A percentile compares a stretch with the other conserved stretches of the same genome.
These are phyloP conservation scores for Luperina nickerlii DNA, from an alignment of 2,888 invertebrate genomes.

Conservation along the genomic window DNA sequence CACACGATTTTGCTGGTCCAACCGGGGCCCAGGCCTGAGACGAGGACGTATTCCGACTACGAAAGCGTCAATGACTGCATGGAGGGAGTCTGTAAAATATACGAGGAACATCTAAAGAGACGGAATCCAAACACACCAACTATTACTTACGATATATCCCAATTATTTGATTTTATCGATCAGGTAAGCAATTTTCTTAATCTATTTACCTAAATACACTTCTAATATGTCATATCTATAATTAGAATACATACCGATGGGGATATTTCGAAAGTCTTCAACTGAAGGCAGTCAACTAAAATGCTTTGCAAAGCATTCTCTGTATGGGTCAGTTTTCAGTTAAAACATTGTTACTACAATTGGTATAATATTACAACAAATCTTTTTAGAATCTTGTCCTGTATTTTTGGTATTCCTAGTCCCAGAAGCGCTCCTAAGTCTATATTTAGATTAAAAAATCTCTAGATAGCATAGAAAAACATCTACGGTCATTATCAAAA, in stretches of 20 bases:
- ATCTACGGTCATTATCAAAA: not conserved
- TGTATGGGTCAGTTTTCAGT: not conserved
- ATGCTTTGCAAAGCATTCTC: conserved; percentile 18
- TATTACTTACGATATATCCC: conserved; percentile 99
- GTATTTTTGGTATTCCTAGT: not conserved
- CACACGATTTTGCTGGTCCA: conserved; percentile 99
- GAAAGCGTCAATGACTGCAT: conserved; percentile 99
- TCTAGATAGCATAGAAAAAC: not conserved
- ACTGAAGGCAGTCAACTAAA: not conserved
- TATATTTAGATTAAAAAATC: not conserved
- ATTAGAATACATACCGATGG: conserved; percentile 4
- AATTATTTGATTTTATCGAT: conserved; percentile 99
- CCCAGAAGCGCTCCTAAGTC: not conserved
- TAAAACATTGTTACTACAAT: not conserved
- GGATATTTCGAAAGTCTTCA: not conserved
- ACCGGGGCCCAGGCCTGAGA: conserved; percentile 97
- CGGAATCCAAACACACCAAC: conserved; percentile 98
- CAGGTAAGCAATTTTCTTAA: conserved; percentile 88
- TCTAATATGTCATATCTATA: not conserved
- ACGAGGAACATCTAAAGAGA: conserved; percentile 99
- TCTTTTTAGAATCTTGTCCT: not conserved
- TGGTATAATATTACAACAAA: not conserved
- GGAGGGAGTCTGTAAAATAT: conserved; percentile 99
- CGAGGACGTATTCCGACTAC: conserved; percentile 99
- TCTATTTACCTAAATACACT: not conserved